A percentile compares a stretch with the other conserved stretches of the same genome.
These are phyloP conservation scores for Spheniscus mendiculus DNA, from an alignment of 2,113 vertebrate genomes.

Conservation along the genomic window DNA sequence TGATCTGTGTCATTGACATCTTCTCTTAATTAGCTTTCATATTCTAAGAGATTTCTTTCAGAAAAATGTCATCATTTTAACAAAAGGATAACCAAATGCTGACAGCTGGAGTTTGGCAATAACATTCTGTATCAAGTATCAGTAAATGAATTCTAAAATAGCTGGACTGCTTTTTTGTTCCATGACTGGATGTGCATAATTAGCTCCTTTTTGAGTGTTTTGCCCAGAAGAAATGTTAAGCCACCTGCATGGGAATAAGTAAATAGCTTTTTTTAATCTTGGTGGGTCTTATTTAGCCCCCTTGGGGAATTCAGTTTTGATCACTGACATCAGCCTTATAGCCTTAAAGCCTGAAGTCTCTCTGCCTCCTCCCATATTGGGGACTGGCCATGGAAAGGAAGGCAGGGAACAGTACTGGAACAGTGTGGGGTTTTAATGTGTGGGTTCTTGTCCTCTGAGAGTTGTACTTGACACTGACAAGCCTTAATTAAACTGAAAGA, in stretches of 20 bases:
- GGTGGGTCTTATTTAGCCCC: background rate
- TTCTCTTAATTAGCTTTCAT: slow-evolving; percentile 15
- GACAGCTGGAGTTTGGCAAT: slow-evolving; percentile 28
- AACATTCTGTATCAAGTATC: slow-evolving; percentile 2
- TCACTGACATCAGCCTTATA: background rate
- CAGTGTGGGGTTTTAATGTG: background rate
- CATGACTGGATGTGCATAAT: slow-evolving; percentile 7
- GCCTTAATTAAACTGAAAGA: background rate
- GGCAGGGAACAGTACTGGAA: background rate
- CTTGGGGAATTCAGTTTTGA: background rate
- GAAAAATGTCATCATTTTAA: slow-evolving; percentile 4
- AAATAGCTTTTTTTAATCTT: background rate
- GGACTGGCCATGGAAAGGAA: background rate
- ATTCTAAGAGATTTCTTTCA: background rate
- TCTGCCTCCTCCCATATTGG: background rate
- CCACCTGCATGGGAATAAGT: slow-evolving; percentile 15
- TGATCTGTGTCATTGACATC: background rate
- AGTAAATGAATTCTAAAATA: slow-evolving; percentile 49
- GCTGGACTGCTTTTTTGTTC: slow-evolving; percentile 21
- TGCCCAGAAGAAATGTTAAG: slow-evolving; percentile 11
- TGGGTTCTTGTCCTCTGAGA: background rate
- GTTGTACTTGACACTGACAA: background rate
- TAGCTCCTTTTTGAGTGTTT: slow-evolving; percentile 14
- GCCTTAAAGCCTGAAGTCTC: background rate
- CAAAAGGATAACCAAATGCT: slow-evolving; percentile 38